Base-by-base conservation (phyloP, 1,140 invertebrate genomes). In the Metopolophium dirhodum region DNA sequence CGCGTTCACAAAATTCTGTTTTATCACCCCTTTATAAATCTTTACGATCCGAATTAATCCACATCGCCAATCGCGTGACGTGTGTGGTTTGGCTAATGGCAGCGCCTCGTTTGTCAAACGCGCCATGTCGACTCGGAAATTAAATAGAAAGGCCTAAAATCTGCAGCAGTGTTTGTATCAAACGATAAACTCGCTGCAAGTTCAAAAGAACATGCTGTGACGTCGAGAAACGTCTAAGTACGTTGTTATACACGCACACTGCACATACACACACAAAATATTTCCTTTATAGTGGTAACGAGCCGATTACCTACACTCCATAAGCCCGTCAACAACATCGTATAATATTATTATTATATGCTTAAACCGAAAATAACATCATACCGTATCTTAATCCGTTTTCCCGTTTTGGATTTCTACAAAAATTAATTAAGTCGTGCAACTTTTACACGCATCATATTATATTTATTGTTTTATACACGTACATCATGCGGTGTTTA, bases 21-120 rank as follows among this genome's bases (percentile, higher is more conserved):
- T 85, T 85, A 85, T 41, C 83, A 85, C 37, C 30, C 61, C 61
- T 77, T 77, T 77, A 51, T 61, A 77, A 77, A 77, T n/a, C 61
- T n/a, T 77, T 77, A n/a, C 30, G 61, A 77, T 77, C n/a, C 61
- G 11, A 77, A 77, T 77, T 77, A 77, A 77, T 77, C 61, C 61
- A 77, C 30, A 77, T 77, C 30, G 61, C 30, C 61, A 14, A 77
- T 77, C 14, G 11, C 61, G 61, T 18, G 30, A 77, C 14, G 6
- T n/a, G 61, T 77, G 30, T n/a, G 61, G 61, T 18, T 77, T 77
- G n/a, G 61, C 61, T 77, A 77, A 77, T 77, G 61, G 61, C 11
- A 77, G 61, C n/a, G 14, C 30, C 14, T 77, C n/a, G 61, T 77
- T n/a, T 77, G 61, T 77, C 61, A 77, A 77, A 77, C 30, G 61